Evolutionary conservation across 2,113 vertebrate species (phyloP), one percentile per base, ranked within the genome.

Genomic region (Limnothrissa miodon): DNA sequence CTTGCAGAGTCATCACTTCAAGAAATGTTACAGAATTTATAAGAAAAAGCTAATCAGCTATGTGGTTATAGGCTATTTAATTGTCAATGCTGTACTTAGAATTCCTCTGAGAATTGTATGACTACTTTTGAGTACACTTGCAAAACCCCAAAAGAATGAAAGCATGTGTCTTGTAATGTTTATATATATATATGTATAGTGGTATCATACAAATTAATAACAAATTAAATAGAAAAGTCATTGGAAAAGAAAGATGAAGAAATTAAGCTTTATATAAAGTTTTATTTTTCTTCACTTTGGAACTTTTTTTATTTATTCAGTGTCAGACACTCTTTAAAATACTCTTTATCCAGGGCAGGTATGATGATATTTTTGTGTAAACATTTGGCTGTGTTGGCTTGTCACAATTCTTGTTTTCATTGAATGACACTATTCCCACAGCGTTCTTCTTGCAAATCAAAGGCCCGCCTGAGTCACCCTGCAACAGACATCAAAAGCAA

Each of bases 381-480:
- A 88, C 83, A 17, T 85, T 82, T 21, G 84, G 78, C 33, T 8
- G 0, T 11, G 29, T 0, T 1, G 78, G 78, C 15, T 39, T 15
- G 2, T 82, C 66, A 29, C 85, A 86, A 0, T 10, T 25, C 1
- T 0, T 0, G 0, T 3, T 0, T 7, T 82, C 11, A 9, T 8
- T 9, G 29, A 85, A 88, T 5, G 83, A 83, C 39, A 81, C 80
- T 23, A 83, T 45, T 5, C 87, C 83, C 1, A 86, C 85, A 13
- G 88, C 89, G 21, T 36, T 86, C 0, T 82, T 78, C 0, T 88
- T 51, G 45, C 89, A 90, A 83, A 90, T 87, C 88, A 90, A 39
- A 39, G 88, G 89, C 33, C 89, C 87, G 11, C 88, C 89, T 29
- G 87, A 90, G 81, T 90, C 89, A 13, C 89, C 89, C 89, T 90